Evolutionary conservation across 2,113 vertebrate genomes (phyloP).

Genomic region (Hoplias malabaricus): DNA sequence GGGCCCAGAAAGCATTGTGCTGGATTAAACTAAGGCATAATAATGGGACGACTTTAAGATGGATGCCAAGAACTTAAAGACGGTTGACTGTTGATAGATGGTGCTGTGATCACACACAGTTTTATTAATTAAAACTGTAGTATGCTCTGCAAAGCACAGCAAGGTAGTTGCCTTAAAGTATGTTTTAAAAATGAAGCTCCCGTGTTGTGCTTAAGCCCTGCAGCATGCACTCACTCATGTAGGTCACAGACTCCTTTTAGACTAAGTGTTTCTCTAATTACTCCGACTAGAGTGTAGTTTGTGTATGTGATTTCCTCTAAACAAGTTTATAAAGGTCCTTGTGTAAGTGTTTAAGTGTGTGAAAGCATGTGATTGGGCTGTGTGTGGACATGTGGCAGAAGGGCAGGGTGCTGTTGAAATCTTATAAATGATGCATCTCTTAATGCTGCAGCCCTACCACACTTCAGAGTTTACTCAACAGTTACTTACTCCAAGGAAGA

Average conservation of each 20-base stretch:
- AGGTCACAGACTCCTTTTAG: not conserved
- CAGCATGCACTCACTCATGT: not conserved
- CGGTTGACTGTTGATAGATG: too few relatives aligned
- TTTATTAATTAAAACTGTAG: too few relatives aligned
- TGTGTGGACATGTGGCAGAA: not conserved
- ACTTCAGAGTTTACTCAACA: not conserved
- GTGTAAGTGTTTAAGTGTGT: not conserved
- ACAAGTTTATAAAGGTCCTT: not conserved
- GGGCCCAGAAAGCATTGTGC: not conserved
- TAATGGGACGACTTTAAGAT: too few relatives aligned
- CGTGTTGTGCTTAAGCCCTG: too few relatives aligned
- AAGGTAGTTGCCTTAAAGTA: not conserved
- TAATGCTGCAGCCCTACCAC: constrained; percentile 9
- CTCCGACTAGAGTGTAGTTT: not conserved
- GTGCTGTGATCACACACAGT: too few relatives aligned
- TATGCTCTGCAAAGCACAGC: not conserved
- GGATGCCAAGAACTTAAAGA: too few relatives aligned
- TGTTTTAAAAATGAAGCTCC: constrained; percentile 7
- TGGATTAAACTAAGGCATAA: too few relatives aligned
- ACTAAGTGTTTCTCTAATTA: not conserved
- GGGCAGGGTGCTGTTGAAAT: constrained; percentile 10
- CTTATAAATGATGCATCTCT: constrained; percentile 33
- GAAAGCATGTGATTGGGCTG: not conserved
- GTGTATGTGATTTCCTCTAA: not conserved
- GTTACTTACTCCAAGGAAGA: not conserved